A percentile compares a stretch with the other conserved stretches of the same genome.
Evolutionary conservation across 2,113 vertebrate genomes (phyloP).

Genomic region (Hypocryptadius cinnamomeus): DNA sequence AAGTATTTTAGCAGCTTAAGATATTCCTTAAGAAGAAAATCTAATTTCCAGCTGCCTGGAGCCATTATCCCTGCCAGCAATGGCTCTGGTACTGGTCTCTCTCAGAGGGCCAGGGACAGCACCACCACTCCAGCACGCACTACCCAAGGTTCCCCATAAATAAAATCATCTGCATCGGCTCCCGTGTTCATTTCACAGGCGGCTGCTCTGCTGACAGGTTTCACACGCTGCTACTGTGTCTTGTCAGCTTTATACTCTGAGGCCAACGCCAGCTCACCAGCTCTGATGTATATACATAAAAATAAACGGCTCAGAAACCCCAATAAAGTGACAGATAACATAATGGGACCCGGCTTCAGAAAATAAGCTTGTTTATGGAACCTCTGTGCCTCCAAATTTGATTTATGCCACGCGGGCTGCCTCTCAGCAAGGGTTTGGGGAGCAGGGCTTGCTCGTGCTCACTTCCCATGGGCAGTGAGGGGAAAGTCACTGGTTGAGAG

Average conservation of each 20-base stretch:
- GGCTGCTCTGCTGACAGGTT: constrained; percentile 71
- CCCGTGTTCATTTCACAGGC: constrained; percentile 76
- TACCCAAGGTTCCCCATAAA: constrained; percentile 63
- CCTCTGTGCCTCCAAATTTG: constrained; percentile 16
- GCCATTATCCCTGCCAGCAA: background rate
- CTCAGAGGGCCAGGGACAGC: background rate
- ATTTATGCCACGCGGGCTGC: background rate
- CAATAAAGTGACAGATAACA: constrained; percentile 50
- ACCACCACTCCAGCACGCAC: background rate
- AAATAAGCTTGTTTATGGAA: constrained; percentile 55
- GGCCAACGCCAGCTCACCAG: constrained; percentile 41
- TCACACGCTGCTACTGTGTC: constrained; percentile 56
- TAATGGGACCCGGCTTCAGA: constrained; percentile 49
- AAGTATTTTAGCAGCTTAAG: background rate
- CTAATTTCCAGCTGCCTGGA: background rate
- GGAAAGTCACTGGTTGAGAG: background rate
- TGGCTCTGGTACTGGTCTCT: fast-evolving
- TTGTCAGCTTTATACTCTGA: constrained; percentile 71
- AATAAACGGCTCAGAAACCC: constrained; percentile 68
- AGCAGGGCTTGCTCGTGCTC: background rate
- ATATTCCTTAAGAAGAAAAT: background rate
- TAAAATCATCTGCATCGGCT: constrained; percentile 1
- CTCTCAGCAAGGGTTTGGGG: background rate
- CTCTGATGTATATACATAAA: constrained; percentile 62
- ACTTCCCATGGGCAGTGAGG: fast-evolving